phyloP scores from a whole-genome alignment of 2,797 vertebrate species.

The Propithecus perrieri region DNA sequence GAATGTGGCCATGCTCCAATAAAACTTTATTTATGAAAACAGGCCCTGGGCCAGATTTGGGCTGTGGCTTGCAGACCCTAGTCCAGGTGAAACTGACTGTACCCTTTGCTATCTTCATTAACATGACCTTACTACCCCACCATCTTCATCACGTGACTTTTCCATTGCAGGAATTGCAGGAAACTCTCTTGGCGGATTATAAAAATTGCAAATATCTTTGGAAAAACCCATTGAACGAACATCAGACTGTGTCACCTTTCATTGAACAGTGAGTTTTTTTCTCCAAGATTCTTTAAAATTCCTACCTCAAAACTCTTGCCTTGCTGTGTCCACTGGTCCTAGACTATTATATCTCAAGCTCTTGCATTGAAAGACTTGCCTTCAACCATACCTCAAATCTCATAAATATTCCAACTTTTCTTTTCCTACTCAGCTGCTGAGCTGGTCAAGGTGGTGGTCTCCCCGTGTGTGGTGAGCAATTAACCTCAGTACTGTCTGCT shows the following conservation, averaged over 20 bases:
- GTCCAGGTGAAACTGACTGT: neutral
- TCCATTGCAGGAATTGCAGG: slow-evolving; percentile 19
- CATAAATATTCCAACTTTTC: neutral
- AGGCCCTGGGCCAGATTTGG: neutral
- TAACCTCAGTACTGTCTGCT: neutral
- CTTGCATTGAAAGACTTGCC: neutral
- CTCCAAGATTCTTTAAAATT: neutral
- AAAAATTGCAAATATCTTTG: neutral
- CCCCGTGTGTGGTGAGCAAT: neutral
- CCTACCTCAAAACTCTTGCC: neutral
- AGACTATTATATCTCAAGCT: neutral
- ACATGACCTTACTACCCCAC: neutral
- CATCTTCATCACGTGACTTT: neutral
- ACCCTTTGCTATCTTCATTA: neutral
- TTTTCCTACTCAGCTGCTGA: neutral
- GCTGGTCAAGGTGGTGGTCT: neutral
- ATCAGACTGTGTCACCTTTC: neutral
- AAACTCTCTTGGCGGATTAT: slow-evolving; percentile 23
- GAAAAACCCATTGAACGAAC: neutral
- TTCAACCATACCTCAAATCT: neutral
- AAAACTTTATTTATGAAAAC: neutral
- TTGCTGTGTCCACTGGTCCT: neutral
- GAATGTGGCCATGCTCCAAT: neutral
- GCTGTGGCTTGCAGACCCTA: neutral
- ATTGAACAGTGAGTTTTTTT: slow-evolving; percentile 12